phyloP scores from a whole-genome alignment of 2,797 vertebrate genomes.

The Danio tinwini region DNA sequence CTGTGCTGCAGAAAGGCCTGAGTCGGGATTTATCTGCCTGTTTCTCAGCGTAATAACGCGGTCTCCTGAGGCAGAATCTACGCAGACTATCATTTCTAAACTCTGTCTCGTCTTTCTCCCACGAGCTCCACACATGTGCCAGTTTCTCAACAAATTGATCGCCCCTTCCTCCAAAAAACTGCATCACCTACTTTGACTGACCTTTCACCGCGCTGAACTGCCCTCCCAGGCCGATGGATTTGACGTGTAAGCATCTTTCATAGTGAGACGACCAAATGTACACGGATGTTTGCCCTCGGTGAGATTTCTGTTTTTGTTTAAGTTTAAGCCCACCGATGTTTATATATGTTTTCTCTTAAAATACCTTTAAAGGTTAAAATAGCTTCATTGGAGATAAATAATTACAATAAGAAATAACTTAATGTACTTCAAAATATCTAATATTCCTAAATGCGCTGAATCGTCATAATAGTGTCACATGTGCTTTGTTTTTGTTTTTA shows the following conservation, averaged over 20 bases:
- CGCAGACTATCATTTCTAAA: constrained; percentile 43
- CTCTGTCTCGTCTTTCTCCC: constrained; percentile 21
- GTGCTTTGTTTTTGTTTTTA: too few species aligned
- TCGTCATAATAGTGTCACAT: too few species aligned
- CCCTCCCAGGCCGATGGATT: not conserved
- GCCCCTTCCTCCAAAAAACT: constrained; percentile 5
- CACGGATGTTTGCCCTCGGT: not conserved
- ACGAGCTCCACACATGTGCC: not conserved
- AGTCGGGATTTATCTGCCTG: not conserved
- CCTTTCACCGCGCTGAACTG: constrained; percentile 10
- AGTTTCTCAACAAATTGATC: constrained; percentile 49
- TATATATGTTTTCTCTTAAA: not conserved
- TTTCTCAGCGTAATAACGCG: constrained; percentile 1
- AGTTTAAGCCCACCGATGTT: not conserved
- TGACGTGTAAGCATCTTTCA: not conserved
- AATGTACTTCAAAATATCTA: too few species aligned
- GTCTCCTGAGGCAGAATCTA: constrained; percentile 28
- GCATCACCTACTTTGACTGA: constrained; percentile 14
- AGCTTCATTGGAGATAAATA: not conserved
- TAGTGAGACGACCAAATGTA: not conserved
- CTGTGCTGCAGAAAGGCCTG: constrained; percentile 5
- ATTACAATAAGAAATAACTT: not conserved
- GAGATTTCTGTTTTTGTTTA: not conserved
- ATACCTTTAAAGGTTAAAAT: too few species aligned
- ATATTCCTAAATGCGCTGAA: too few species aligned